Evolutionary conservation across 2,797 vertebrate species (phyloP), one percentile per base, ranked within the genome.

Genomic region (Microchirus variegatus): DNA sequence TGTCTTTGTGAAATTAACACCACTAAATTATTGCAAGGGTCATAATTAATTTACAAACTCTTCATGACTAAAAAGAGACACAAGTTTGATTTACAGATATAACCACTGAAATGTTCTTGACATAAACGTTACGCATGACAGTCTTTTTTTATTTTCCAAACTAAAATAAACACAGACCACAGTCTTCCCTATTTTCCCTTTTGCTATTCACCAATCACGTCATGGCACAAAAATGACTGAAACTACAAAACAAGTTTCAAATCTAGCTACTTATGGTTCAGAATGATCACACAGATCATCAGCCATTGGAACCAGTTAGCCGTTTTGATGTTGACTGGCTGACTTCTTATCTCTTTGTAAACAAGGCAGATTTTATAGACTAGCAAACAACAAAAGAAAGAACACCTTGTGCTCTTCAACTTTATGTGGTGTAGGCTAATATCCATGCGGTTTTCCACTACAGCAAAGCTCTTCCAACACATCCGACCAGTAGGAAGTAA

Each of bases 401-500:
- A 73, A 82, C 82, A 68, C 44, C 40, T 62, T 72, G 69, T 82
- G 59, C 78, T 78, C 70, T 68, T 47, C 5, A 18, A 31, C 10
- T 55, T 53, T 65, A 72, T 62, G 63, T 26, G 67, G 47, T 71
- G 47, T 13, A 42, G 52, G 47, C 62, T 15, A 35, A 54, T 52
- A 69, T 56, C 61, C 57, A 70, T 53, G 67, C 65, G 36, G 67
- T 47, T 51, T 55, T 77, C 68, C 62, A 77, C 57, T 37, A 62
- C 53, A 47, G 59, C 48, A 71, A 40, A 66, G 49, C 41, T 41
- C 73, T 54, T 43, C 1, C 1, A 63, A 75, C 50, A 70, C 60
- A 73, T 85, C 79, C 49, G 42, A 83, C 45, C 45, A 59, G 69
- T 58, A 75, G 69, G 71, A 82, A 77, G 73, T 63, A 61, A 56